Conservation (phyloP, 2,797 vertebrate genomes). For the Fundulus diaphanus region DNA sequence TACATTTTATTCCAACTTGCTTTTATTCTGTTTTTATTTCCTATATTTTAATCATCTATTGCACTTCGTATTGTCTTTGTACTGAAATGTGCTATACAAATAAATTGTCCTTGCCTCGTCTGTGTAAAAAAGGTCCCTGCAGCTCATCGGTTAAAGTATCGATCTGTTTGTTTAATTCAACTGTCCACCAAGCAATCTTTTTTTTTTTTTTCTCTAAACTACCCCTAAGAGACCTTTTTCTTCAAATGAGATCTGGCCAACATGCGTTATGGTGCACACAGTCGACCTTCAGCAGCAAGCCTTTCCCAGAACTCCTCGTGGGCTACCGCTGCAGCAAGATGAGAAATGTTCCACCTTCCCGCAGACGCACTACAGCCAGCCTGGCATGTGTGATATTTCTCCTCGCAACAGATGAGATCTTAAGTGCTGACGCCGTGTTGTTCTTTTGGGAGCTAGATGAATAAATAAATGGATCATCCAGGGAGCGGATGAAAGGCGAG, state of each 20-base stretch:
- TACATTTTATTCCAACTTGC: no score
- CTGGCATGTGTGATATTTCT: conserved; percentile 56
- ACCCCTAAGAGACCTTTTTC: conserved; percentile 44
- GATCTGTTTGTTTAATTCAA: conserved; percentile 67
- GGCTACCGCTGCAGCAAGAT: conserved; percentile 43
- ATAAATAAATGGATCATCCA: conserved; percentile 66
- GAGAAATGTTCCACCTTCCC: conserved; percentile 42
- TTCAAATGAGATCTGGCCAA: conserved; percentile 45
- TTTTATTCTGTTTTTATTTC: no score
- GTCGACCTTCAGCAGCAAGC: conserved; percentile 63
- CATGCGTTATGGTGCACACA: conserved; percentile 26
- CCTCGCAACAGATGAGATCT: conserved; percentile 64
- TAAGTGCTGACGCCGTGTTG: conserved; percentile 73
- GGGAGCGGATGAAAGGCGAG: conserved; percentile 33
- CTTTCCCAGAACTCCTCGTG: conserved; percentile 41
- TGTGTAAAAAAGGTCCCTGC: conserved; percentile 38
- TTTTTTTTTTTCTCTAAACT: conserved; percentile 31
- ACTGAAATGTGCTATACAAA: no score
- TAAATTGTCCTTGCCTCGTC: no score
- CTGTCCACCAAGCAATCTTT: conserved; percentile 32
- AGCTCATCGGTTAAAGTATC: conserved; percentile 71
- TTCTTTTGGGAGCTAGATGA: conserved; percentile 62
- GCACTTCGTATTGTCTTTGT: no score
- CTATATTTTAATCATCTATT: no score
- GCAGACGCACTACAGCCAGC: conserved; percentile 31